A percentile compares a stretch with the other conserved stretches of the same genome.
Evolutionary conservation across 2,113 vertebrate species (phyloP).

Genomic region (Cygnus buccinator): DNA sequence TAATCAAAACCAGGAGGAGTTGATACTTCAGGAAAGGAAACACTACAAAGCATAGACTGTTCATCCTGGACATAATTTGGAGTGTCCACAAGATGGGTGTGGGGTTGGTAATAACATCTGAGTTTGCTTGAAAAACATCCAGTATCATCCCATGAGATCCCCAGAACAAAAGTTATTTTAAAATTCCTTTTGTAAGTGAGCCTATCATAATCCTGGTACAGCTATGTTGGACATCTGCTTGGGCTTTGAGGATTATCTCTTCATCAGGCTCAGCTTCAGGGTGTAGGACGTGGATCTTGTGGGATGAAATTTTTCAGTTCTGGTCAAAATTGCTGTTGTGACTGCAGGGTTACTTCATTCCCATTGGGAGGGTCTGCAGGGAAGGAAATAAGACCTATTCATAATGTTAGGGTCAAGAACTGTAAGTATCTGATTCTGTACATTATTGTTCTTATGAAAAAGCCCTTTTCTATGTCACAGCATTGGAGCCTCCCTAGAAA

Average conservation of each 20-base stretch:
- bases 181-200: neutral
- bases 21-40: neutral
- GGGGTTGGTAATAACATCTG: neutral
- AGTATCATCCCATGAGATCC: neutral
- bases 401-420: neutral
- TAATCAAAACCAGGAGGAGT: slow-evolving; percentile 18
- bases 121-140: neutral
- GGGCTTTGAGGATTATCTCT: neutral
- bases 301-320: neutral
- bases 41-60: neutral
- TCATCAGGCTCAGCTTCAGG: neutral
- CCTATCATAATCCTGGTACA: neutral
- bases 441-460: neutral
- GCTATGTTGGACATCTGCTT: neutral
- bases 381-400: neutral
- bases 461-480: neutral
- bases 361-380: neutral
- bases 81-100: neutral
- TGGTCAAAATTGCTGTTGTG: neutral
- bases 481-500: neutral
- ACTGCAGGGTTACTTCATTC: neutral
- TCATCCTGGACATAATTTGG: neutral
- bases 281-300: neutral
- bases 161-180: neutral
- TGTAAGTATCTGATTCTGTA: neutral